Base-by-base conservation (phyloP, 1,140 invertebrate genomes). In the Solenopsis invicta region DNA sequence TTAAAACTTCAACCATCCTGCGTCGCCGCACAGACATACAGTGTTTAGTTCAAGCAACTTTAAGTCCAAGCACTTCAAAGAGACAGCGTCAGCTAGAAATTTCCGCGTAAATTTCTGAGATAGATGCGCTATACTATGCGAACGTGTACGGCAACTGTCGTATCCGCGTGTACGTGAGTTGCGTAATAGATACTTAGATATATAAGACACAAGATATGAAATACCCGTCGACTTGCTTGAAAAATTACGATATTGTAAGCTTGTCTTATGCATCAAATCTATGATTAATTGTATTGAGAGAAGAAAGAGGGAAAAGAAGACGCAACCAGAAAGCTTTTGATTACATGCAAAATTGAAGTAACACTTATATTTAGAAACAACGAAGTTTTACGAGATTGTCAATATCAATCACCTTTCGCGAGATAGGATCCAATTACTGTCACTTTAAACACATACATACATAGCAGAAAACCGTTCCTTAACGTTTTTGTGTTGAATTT, bases 91-190 rank as follows among this genome's bases (percentile, higher is more conserved):
- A 78, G 50, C 37, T 34, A 29, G 75, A 67, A 86, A 86, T 85
- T 78, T 66, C 37, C 62, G 52, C 80, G 80, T 84, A 84, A 84
- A 84, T 84, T 84, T 84, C 80, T 74, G 69, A 61, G 80, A 74
- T 74, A 34, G 67, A 48, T 37, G n/a, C 48, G 52, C 67, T 61
- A 74, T 74, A 41, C 21, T 18, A 16, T 34, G 64, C 16, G 37
- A 61, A 41, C 34, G 34, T 80, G 45, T 74, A 34, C 24, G 48
- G 52, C 80, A 52, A 69, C 45, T 74, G 80, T 74, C 80, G 67
- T 67, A 9, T 72, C 24, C 75, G 37, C 21, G 29, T 78, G 62
- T 54, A 80, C 45, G 37, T 12, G 6, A 5, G 37, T 18, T 82
- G 41, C 67, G 54, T 74, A 67, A 82, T 74, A 74, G 80, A 82